Conservation (phyloP, 2,888 invertebrate genomes). For the Volucella inflata region DNA sequence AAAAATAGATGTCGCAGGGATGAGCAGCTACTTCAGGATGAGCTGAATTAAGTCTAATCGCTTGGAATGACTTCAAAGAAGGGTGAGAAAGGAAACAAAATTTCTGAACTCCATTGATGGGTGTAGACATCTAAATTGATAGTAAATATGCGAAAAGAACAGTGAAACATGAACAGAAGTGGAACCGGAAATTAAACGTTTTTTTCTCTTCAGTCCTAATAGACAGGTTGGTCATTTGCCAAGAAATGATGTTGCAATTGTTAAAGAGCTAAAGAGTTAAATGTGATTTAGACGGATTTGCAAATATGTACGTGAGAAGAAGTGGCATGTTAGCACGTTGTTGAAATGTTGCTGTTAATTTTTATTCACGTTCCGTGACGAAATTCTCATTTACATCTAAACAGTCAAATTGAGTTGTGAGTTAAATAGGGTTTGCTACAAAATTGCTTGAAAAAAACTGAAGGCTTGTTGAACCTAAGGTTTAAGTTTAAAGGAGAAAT, state of each 20-base stretch:
- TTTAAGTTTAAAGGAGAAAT: too few relatives aligned
- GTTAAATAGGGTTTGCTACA: slow-evolving; percentile 1
- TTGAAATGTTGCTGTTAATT: slow-evolving; percentile 32
- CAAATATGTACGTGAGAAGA: background rate
- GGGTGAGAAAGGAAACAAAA: background rate
- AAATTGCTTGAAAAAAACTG: too few relatives aligned
- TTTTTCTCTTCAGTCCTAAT: slow-evolving; percentile 31
- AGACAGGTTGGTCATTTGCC: slow-evolving; percentile 10
- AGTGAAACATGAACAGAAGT: slow-evolving; percentile 46
- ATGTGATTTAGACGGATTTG: slow-evolving; percentile 22
- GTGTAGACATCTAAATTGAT: background rate
- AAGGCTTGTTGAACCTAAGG: too few relatives aligned
- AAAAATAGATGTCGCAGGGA: slow-evolving; percentile 31
- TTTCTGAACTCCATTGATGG: too few relatives aligned
- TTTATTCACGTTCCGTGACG: slow-evolving; percentile 49
- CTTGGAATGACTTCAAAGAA: slow-evolving; percentile 61
- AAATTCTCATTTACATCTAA: slow-evolving; percentile 17
- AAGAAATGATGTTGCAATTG: background rate
- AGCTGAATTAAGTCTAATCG: slow-evolving; percentile 66
- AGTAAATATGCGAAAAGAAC: slow-evolving; percentile 36
- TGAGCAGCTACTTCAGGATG: slow-evolving; percentile 28
- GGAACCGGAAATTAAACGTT: slow-evolving; percentile 62
- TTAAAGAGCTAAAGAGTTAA: slow-evolving; percentile 5
- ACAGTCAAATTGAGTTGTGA: slow-evolving; percentile 4
- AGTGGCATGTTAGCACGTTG: slow-evolving; percentile 33